Base-by-base conservation (phyloP, 2,888 invertebrate genomes). In the Tipula vernalis region DNA sequence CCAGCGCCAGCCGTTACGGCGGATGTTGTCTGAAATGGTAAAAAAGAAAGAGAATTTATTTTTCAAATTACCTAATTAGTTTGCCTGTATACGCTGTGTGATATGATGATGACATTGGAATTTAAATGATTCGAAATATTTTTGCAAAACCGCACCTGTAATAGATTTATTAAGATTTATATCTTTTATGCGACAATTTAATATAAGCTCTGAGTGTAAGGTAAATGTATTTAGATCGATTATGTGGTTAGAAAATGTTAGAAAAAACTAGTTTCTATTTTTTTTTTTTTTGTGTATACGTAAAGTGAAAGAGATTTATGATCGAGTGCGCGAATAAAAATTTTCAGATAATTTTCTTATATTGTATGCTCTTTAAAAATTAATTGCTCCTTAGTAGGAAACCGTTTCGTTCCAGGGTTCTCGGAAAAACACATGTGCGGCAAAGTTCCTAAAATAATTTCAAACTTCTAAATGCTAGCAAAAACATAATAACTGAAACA, bases 1-100 rank as follows among this genome's bases (percentile, higher is more conserved):
- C 91, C 91, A 87, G 90, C 90, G 85, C 90, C 91, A 57, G 91
- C 91, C 18, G 91, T 90, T 87, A 91, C 90, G 85, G 89, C 90
- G 87, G 90, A 90, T 86, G 90, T 88, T 88, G 90, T 90, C 88
- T 90, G 88, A 71, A 71, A 71, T 28, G 5, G 71, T 18, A 71
- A 4, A 71, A 71, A 71, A 8, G 28, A 28, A 28, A 28, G 28
- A 71, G 28, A 8, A 71, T 71, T 18, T 71, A 5, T 0, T 71
- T 71, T 71, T 28, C n/a, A 71, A 71, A 71, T 44, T 39, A 3
- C 5, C 3, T 39, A 39, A 6, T 39, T 51, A 6, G 5, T 15
- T 51, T 51, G n/a, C 15, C 51, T 28, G 28, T 2, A 2, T 2
- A 2, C 28, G 28, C 28, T 0, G 1, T 28, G 28, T 28, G 71